Conservation (phyloP, 2,113 vertebrate genomes). For the Anolis sagrei region DNA sequence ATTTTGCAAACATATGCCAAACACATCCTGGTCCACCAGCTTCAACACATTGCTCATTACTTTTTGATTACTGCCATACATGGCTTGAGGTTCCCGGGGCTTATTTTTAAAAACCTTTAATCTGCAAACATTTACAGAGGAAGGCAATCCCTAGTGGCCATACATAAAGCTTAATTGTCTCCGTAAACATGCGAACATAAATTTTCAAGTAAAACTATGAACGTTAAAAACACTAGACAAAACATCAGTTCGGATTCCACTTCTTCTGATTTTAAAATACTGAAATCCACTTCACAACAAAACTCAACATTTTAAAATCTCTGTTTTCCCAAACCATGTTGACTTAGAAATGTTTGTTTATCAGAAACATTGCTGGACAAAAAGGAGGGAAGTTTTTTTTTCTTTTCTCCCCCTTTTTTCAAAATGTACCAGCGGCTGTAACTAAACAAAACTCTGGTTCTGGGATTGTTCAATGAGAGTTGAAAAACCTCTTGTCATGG, state of each 20-base stretch:
- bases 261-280: constrained; percentile 34
- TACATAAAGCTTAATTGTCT: constrained; percentile 70
- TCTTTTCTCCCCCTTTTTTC: constrained; percentile 39
- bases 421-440: constrained; percentile 71
- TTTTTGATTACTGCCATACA: constrained; percentile 69
- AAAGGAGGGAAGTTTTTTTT: constrained; percentile 17
- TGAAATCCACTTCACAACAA: constrained; percentile 13
- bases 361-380: constrained; percentile 39
- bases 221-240: constrained; percentile 50
- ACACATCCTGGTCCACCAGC: constrained; percentile 65
- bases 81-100: constrained; percentile 73
- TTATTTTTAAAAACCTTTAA: constrained; percentile 79
- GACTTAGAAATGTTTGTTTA: constrained; percentile 31
- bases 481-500: constrained; percentile 91
- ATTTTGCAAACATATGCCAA: constrained; percentile 61
- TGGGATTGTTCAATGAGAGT: constrained; percentile 81
- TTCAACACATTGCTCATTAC: constrained; percentile 30
- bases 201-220: constrained; percentile 52
- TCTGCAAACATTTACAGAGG: constrained; percentile 87
- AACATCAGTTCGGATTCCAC: constrained; percentile 37
- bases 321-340: constrained; percentile 33
- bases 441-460: constrained; percentile 72
- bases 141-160: constrained; percentile 70
- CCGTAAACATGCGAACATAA: constrained; percentile 67
- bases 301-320: constrained; percentile 38